These are phyloP conservation scores for Andrena chrysosceles DNA, from an alignment of 2,888 invertebrate species.

Conservation along the genomic window DNA sequence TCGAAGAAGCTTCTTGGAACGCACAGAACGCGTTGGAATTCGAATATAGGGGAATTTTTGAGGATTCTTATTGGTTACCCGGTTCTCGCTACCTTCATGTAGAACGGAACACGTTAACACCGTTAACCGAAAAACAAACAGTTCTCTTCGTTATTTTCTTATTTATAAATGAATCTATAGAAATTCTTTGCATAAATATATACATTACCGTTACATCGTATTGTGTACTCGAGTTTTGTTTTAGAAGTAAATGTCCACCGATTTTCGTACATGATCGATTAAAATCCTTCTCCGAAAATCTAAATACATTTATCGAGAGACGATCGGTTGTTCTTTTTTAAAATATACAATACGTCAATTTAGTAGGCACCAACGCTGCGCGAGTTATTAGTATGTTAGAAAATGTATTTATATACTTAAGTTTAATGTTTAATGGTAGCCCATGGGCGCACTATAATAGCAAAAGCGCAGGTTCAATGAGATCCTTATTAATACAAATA, in stretches of 20 bases:
- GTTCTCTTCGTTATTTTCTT: not conserved
- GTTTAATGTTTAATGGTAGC: too few species aligned
- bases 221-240: not conserved
- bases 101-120: not conserved
- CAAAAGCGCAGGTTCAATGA: too few species aligned
- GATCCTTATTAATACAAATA: not conserved
- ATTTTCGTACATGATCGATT: not conserved
- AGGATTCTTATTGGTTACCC: not conserved
- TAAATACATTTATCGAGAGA: not conserved
- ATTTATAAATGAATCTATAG: not conserved
- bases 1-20: too few species aligned
- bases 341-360: not conserved
- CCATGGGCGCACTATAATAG: too few species aligned
- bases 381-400: not conserved
- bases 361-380: not conserved
- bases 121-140: not conserved
- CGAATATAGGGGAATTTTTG: constrained; percentile 17
- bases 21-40: not conserved
- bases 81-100: not conserved
- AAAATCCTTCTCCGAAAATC: not conserved
- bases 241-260: not conserved
- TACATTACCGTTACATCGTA: not conserved
- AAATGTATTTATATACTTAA: not conserved
- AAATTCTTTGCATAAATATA: not conserved
- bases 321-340: not conserved